Evolutionary conservation across 2,113 vertebrate genomes (phyloP), one percentile per base, ranked within the genome.

Genomic region (Hucho hucho): DNA sequence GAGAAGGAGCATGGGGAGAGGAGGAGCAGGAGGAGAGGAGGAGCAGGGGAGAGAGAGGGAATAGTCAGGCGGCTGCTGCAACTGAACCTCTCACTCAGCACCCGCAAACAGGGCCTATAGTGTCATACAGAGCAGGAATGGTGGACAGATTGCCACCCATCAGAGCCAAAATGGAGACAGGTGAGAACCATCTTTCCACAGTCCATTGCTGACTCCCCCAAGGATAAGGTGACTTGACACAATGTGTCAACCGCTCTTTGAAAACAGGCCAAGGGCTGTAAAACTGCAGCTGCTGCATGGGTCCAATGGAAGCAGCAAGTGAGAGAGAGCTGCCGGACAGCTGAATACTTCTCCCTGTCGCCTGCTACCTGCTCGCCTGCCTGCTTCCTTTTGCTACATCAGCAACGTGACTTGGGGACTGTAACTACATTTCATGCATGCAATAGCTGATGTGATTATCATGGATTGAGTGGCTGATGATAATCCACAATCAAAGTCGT

Each of bases 141-240:
- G 82, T 90, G 14, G 93, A 94, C 91, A 93, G 92, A 86, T 90
- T 86, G 75, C 84, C 85, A 94, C 94, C 93, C 90, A 86, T 94
- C 94, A 96, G 93, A 89, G 87, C 90, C 86, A 77, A 89, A 87
- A 90, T 84, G 79, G 88, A 75, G 89, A 92, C 93, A 94, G 94
- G 92, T 95, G 94, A 95, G 94, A 95, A 93, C 87, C 90, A 87
- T 92, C 91, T 92, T 94, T 95, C 92, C 91, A 93, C 90, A 93
- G 87, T 91, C 90, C 84, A 90, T 84, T 90, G 89, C 91, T 88
- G 87, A 89, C 88, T 20, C 90, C 89, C 89, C 91, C 92, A 95
- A 96, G 95, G 94, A 97, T 93, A 93, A 94, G 93, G 91, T 87
- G 89, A 95, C 90, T 94, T 91, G 84, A 95, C 94, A 96, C 90